These are phyloP conservation scores for Pachyseris speciosa DNA, from an alignment of 64 coral and sea anemone species.

Conservation along the genomic window DNA sequence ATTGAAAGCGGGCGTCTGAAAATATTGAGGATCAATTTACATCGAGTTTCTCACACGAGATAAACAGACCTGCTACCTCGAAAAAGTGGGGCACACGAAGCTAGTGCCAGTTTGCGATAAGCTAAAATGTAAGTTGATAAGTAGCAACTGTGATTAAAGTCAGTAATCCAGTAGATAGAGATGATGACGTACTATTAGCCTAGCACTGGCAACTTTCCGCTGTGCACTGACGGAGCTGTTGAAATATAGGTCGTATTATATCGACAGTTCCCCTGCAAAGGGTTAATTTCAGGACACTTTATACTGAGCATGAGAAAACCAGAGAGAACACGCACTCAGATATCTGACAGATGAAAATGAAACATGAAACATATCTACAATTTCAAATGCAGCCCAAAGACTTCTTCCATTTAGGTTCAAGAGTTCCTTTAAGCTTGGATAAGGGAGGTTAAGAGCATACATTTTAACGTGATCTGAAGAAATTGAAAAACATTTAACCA, in stretches of 20 bases:
- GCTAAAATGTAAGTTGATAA: not conserved
- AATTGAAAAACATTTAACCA: too few species aligned
- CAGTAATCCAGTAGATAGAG: not conserved
- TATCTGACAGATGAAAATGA: too few species aligned
- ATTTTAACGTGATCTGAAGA: too few species aligned
- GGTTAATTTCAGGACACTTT: slow-evolving; percentile 32
- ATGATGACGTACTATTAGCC: not conserved
- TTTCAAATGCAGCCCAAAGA: too few species aligned
- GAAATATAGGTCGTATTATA: not conserved
- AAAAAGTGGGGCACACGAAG: not conserved
- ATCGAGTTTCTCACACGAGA: too few species aligned
- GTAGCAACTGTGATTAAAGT: not conserved
- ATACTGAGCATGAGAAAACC: too few species aligned
- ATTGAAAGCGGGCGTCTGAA: not conserved
- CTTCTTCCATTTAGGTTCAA: too few species aligned
- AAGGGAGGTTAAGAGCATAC: too few species aligned
- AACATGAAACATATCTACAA: too few species aligned
- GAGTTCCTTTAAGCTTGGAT: too few species aligned
- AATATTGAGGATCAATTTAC: too few species aligned
- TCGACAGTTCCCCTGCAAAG: slow-evolving; percentile 35
- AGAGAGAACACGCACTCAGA: not conserved
- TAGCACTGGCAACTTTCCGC: slow-evolving; percentile 3
- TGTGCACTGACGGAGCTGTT: slow-evolving; percentile 7
- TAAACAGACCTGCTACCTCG: too few species aligned
- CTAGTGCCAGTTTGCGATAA: not conserved